Conservation (phyloP, 2,888 invertebrate species). For the Cryptus armator region DNA sequence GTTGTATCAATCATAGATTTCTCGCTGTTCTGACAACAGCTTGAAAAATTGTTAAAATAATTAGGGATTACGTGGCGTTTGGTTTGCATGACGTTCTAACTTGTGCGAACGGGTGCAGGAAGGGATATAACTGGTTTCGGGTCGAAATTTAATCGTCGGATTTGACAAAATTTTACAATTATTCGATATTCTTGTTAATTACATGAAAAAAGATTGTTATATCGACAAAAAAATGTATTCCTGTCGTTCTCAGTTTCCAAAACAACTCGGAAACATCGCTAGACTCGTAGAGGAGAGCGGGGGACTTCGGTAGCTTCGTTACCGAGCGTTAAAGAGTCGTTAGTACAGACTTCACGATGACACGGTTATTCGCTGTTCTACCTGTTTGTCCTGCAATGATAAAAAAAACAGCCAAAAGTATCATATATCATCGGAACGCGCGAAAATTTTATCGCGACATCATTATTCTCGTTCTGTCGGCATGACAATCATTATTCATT, state of each 20-base stretch:
- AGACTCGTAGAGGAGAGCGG: slow-evolving; percentile 73
- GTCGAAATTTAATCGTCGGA: neutral
- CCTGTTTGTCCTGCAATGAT: slow-evolving; percentile 47
- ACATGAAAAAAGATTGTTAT: neutral
- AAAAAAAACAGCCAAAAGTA: slow-evolving; percentile 22
- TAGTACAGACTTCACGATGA: slow-evolving; percentile 40
- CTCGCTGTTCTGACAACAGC: neutral
- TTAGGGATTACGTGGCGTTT: neutral
- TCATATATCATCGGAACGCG: slow-evolving; percentile 54
- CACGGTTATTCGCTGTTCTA: slow-evolving; percentile 34
- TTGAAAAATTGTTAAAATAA: neutral
- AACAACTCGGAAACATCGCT: slow-evolving; percentile 82
- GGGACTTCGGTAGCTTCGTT: slow-evolving; percentile 25
- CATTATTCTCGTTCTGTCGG: slow-evolving; percentile 67
- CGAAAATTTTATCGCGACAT: slow-evolving; percentile 39
- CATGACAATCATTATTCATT: slow-evolving; percentile 63
- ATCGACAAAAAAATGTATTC: neutral
- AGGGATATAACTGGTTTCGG: neutral
- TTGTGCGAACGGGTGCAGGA: neutral
- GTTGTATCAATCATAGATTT: too few relatives aligned
- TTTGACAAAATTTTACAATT: neutral
- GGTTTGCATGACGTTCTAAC: neutral
- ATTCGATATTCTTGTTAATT: neutral
- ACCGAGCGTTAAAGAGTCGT: slow-evolving; percentile 24
- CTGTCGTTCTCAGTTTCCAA: slow-evolving; percentile 78